Conservation (phyloP, 2,888 invertebrate genomes). For the Ophion slaviceki region DNA sequence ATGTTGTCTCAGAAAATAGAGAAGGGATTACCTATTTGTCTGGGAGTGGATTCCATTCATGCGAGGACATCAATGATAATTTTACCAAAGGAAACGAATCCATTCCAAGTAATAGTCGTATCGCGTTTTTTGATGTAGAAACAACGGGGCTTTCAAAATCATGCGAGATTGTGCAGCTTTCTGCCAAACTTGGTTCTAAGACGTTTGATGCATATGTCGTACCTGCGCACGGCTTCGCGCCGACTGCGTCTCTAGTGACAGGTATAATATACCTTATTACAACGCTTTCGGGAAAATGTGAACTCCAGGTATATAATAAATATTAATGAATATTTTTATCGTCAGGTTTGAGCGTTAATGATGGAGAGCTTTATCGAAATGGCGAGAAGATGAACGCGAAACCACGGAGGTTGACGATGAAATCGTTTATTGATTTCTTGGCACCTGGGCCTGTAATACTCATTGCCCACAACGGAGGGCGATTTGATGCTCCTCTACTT, state of each 20-base stretch:
- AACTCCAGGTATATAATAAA: neutral
- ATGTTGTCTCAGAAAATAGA: slow-evolving; percentile 19
- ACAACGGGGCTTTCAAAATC: slow-evolving; percentile 24
- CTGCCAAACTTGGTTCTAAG: slow-evolving; percentile 35
- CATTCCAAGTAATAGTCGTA: slow-evolving; percentile 1
- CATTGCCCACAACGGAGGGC: slow-evolving; percentile 39
- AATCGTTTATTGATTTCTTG: slow-evolving; percentile 32
- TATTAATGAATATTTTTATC: no score
- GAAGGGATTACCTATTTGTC: slow-evolving; percentile 43
- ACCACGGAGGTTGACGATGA: slow-evolving; percentile 12
- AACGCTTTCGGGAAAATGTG: neutral
- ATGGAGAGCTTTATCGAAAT: slow-evolving; percentile 23
- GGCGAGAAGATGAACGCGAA: slow-evolving; percentile 17
- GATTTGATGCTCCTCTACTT: slow-evolving; percentile 44
- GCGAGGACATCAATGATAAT: slow-evolving; percentile 21
- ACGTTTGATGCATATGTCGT: slow-evolving; percentile 41
- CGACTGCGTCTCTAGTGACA: no score
- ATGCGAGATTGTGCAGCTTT: slow-evolving; percentile 44
- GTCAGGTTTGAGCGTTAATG: slow-evolving; percentile 21
- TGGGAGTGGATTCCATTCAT: slow-evolving; percentile 22
- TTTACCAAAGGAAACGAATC: neutral
- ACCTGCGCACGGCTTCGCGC: slow-evolving; percentile 14
- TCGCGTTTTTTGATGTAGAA: slow-evolving; percentile 30
- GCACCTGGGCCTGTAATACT: slow-evolving; percentile 27
- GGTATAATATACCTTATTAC: no score